These are phyloP conservation scores for Gambusia yucatana DNA, from an alignment of 2,797 vertebrate genomes.

Conservation along the genomic window DNA sequence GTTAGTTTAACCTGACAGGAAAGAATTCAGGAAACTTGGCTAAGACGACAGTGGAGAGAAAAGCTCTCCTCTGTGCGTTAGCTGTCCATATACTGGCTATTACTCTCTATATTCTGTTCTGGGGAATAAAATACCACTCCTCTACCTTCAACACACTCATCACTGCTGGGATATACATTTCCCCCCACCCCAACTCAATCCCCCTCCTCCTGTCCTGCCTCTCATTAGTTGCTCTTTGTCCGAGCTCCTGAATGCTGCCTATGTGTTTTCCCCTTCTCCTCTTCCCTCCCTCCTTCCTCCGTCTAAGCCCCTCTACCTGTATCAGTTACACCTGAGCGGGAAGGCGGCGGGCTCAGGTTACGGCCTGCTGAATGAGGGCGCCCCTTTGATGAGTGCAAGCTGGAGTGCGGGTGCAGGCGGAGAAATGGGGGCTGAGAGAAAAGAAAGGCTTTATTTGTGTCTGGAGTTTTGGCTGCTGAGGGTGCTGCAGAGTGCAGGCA, in stretches of 20 bases:
- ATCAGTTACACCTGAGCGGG: conserved; percentile 84
- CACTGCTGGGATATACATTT: conserved; percentile 33
- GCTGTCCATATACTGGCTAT: conserved; percentile 80
- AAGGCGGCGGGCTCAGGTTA: conserved; percentile 70
- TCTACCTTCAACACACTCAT: conserved; percentile 29
- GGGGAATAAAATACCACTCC: conserved; percentile 23
- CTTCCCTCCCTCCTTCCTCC: conserved; percentile 23
- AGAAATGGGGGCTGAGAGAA: conserved; percentile 69
- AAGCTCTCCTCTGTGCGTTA: conserved; percentile 70
- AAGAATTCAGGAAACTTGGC: conserved; percentile 89
- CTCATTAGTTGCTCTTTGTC: conserved; percentile 76
- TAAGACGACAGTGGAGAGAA: conserved; percentile 72
- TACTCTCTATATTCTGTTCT: conserved; percentile 35
- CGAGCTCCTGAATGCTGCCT: conserved; percentile 71
- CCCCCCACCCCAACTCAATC: neutral
- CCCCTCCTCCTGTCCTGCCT: conserved; percentile 22
- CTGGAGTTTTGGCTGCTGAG: conserved; percentile 59
- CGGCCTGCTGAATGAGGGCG: conserved; percentile 75
- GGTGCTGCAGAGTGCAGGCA: conserved; percentile 36
- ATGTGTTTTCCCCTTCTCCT: conserved; percentile 60
- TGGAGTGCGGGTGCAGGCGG: conserved; percentile 57
- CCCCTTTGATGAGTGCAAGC: conserved; percentile 71
- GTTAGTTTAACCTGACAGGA: conserved; percentile 94
- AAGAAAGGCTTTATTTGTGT: conserved; percentile 77
- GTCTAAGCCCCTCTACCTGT: conserved; percentile 75